Percentiles rank a stretch among this genome's conserved stretches.
phyloP scores from a whole-genome alignment of 2,797 vertebrate species.

The Leptoclinus maculatus region DNA sequence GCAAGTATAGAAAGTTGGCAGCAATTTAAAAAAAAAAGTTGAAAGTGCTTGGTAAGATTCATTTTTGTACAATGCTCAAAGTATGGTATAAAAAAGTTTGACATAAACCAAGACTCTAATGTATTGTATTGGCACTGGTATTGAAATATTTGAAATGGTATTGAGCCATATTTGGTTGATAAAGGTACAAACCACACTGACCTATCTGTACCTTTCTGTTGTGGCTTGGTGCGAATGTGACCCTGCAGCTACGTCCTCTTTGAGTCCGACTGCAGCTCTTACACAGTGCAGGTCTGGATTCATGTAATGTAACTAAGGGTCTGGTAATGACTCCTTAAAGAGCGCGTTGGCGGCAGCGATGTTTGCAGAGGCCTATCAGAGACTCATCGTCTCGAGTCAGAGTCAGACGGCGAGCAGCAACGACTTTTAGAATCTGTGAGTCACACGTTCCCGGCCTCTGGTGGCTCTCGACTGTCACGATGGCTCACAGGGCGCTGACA shows the following conservation, averaged over 20 bases:
- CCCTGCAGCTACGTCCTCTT: neutral
- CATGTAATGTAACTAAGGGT: neutral
- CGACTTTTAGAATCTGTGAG: constrained; percentile 78
- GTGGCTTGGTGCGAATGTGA: neutral
- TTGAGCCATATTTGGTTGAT: neutral
- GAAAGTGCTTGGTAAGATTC: neutral
- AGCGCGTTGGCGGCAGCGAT: constrained; percentile 39
- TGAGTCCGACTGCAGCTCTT: neutral
- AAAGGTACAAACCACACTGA: neutral
- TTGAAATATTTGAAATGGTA: neutral
- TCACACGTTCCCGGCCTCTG: constrained; percentile 71
- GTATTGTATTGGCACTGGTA: neutral
- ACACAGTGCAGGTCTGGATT: constrained; percentile 13
- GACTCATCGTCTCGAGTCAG: constrained; percentile 56
- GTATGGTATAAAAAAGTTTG: neutral
- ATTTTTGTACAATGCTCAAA: neutral
- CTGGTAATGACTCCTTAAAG: constrained; percentile 35
- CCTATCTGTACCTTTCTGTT: neutral
- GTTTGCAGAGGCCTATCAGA: constrained; percentile 57
- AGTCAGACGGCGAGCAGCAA: constrained; percentile 55
- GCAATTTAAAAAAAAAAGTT: no score
- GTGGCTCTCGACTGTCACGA: constrained; percentile 75
- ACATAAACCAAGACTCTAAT: neutral
- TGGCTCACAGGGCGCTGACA: constrained; percentile 65
- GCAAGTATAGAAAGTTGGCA: neutral